These are phyloP conservation scores for Takifugu flavidus DNA, from an alignment of 2,113 vertebrate genomes.

Conservation along the genomic window DNA sequence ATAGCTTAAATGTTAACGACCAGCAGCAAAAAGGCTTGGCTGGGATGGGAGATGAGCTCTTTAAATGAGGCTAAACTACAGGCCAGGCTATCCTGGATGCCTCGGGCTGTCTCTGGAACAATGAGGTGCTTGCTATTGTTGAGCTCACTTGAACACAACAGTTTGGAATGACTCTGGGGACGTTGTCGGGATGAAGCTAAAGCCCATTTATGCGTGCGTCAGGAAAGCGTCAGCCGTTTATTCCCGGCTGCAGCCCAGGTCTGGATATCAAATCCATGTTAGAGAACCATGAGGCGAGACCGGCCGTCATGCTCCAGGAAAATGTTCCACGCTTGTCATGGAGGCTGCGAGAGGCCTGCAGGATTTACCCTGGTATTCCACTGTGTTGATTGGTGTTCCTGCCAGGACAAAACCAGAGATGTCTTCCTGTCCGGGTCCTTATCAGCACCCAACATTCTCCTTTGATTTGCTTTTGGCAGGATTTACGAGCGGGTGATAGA, in stretches of 20 bases:
- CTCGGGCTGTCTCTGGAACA: conserved; percentile 14
- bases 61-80: too few relatives aligned
- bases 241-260: conserved; percentile 43
- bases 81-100: too few relatives aligned
- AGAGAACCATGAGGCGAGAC: conserved; percentile 32
- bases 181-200: conserved; percentile 46
- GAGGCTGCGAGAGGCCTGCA: conserved; percentile 9
- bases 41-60: too few relatives aligned
- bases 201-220: conserved; percentile 51
- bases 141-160: conserved; percentile 15
- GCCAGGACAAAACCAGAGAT: conserved; percentile 15
- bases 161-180: conserved; percentile 24
- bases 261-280: conserved; percentile 51
- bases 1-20: too few relatives aligned
- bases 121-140: conserved; percentile 4
- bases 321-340: conserved; percentile 26
- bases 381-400: conserved; percentile 47
- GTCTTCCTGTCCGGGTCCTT: conserved; percentile 20
- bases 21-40: too few relatives aligned
- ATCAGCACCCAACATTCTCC: conserved; percentile 28
- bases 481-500: conserved; percentile 95
- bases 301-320: conserved; percentile 55
- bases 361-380: conserved; percentile 35
- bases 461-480: conserved; percentile 67
- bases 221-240: conserved; percentile 28